A percentile compares a stretch with the other conserved stretches of the same genome.
phyloP scores from a whole-genome alignment of 64 coral and sea anemone genomes.

The Montipora foliosa region DNA sequence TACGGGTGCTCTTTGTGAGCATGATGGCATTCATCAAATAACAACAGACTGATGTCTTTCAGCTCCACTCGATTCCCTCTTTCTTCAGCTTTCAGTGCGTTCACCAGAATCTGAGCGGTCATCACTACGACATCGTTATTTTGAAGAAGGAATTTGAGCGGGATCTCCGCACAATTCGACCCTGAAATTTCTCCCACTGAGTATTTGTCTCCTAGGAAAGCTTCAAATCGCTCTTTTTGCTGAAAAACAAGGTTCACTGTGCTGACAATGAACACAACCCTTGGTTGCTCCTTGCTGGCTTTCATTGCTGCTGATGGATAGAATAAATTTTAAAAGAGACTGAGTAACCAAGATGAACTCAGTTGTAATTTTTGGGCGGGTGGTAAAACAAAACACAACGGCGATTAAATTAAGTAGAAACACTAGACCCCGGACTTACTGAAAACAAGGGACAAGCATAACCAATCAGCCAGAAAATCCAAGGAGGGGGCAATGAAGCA shows the following conservation, averaged over 20 bases:
- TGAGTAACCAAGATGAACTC: no score
- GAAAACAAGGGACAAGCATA: no score
- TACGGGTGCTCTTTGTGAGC: constrained; percentile 89
- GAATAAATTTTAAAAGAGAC: neutral
- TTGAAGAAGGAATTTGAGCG: constrained; percentile 52
- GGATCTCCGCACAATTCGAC: constrained; percentile 52
- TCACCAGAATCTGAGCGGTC: constrained; percentile 87
- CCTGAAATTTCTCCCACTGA: constrained; percentile 74
- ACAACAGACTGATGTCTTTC: constrained; percentile 57
- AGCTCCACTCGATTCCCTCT: constrained; percentile 15
- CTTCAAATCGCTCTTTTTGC: constrained; percentile 78
- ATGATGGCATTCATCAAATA: constrained; percentile 97
- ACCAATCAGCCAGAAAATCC: no score
- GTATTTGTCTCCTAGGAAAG: constrained; percentile 70
- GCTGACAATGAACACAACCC: constrained; percentile 84
- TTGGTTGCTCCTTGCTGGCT: constrained; percentile 10
- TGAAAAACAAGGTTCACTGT: constrained; percentile 88
- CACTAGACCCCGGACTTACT: no score
- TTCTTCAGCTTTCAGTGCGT: constrained; percentile 28
- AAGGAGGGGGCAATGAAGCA: no score
- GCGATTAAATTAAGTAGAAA: no score
- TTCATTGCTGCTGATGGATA: neutral
- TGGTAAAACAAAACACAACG: no score
- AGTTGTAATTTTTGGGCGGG: no score
- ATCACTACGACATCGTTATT: constrained; percentile 73